Evolutionary conservation across 2,888 invertebrate species (phyloP), one percentile per base, ranked within the genome.

Genomic region (Yponomeuta plumbellus): DNA sequence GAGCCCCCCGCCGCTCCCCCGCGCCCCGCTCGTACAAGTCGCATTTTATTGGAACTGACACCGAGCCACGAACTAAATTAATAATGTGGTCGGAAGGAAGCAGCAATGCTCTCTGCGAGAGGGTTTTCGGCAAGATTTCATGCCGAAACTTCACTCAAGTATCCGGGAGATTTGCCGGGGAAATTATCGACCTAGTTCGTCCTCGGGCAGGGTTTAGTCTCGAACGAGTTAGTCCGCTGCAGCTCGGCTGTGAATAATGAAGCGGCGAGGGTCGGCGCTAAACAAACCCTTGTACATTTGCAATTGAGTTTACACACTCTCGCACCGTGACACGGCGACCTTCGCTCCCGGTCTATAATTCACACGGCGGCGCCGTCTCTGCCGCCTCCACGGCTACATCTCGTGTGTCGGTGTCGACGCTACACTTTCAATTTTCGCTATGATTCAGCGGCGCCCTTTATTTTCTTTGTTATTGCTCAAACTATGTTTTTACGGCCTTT

Each of bases 1-100:
- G 10, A 5, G 70, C 67, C 71, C 74, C 70, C 71, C 71, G 65
- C 72, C 71, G 65, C 66, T 52, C 56, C 66, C 26, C 62, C 62
- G 39, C 62, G 34, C 8, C 22, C 10, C 44, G 21, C 44, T 17
- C 64, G 21, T 52, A 44, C 64, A 64, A 64, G 44, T 17, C 64
- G 26, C 34, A 6, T 44, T 64, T 44, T 64, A 64, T 64, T 64
- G 64, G 52, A 64, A 20, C 21, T 52, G 22, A 52, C 64, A 52
- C 26, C 44, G 52, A 52, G 44, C 22, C 64, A 64, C 64, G 64
- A 64, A 64, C 44, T 22, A 44, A 64, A 64, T 26, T 62, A 62
- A 62, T 62, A 34, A 23, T 26, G 39, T 20, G 61, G 13, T 62
- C n/a, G 22, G 59, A 59, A 59, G 44, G 44, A 52, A 52, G 44